Base-by-base conservation (phyloP, 2,888 invertebrate genomes). In the Pyrgus malvae region DNA sequence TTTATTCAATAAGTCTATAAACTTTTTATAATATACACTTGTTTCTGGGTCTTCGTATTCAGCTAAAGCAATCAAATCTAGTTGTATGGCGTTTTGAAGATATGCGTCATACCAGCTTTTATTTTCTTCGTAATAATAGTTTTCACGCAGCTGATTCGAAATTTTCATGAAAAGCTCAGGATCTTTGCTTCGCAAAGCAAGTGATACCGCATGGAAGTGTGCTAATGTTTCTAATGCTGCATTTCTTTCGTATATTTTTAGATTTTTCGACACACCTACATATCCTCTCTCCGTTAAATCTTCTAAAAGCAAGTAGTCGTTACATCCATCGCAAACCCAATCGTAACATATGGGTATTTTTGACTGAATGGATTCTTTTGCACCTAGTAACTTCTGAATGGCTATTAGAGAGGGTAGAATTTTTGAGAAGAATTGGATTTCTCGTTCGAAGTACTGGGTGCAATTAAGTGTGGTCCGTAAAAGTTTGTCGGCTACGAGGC, bases 121-220 rank as follows among this genome's bases (percentile, higher is more conserved):
- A 49, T 78, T 76, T 0, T 48, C 57, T 14, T 76, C 69, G n/a
- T 55, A 69, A 50, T 68, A 80, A 55, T 78, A 78, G 11, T 72
- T 23, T 60, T 80, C 78, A 1, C 69, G 60, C 8, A 78, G 45
- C 29, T 63, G 57, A 25, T 59, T 65, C 4, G 68, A 65, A 21
- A 77, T 61, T 48, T 65, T 63, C 0, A 29, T 54, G 60, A 81
- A 81, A 0, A 65, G 57, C 23, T 68, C 61, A 2, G 79, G 74
- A 19, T 65, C 64, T 49, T 70, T 74, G 8, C 69, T 40, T 49
- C 68, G 64, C 14, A 82, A 49, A 25, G 69, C 75, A 11, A 81
- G 65, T 0, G 81, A 81, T 0, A 76, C 72, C 1, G 81, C 74
- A 33, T 83, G 81, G 6, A 80, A 62, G 62, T 82, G 82, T 3